phyloP scores from a whole-genome alignment of 92 coral and sea anemone species.

The Galaxea fascicularis region DNA sequence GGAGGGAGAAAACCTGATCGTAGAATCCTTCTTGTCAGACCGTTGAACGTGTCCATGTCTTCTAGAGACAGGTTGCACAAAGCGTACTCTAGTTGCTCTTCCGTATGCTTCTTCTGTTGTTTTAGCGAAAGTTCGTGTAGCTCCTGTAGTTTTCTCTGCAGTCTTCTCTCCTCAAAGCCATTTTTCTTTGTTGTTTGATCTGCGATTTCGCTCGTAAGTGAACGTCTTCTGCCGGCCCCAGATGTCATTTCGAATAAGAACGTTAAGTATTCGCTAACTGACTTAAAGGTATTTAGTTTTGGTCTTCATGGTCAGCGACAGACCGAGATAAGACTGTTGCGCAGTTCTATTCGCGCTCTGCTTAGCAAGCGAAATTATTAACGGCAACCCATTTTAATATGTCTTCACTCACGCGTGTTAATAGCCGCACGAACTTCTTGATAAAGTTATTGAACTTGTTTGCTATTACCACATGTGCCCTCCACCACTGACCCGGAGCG shows the following conservation, averaged over 20 bases:
- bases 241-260: neutral
- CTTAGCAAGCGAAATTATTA: neutral
- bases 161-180: slow-evolving; percentile 45
- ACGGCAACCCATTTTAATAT: neutral
- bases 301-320: neutral
- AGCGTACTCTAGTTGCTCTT: slow-evolving; percentile 56
- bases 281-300: neutral
- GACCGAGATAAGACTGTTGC: neutral
- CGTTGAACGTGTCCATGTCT: slow-evolving; percentile 29
- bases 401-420: neutral
- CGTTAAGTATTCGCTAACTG: neutral
- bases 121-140: slow-evolving; percentile 29
- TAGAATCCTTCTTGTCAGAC: slow-evolving; percentile 53
- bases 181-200: slow-evolving; percentile 55
- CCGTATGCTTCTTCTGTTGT: slow-evolving; percentile 43
- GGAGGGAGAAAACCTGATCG: slow-evolving; percentile 62
- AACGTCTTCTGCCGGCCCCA: slow-evolving; percentile 2
- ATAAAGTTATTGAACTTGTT: neutral
- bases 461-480: neutral
- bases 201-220: slow-evolving; percentile 59
- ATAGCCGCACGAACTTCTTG: neutral
- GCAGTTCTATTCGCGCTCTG: slow-evolving; percentile 4
- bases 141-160: slow-evolving; percentile 28
- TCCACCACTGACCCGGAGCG: neutral
- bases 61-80: slow-evolving; percentile 56